These are phyloP conservation scores for Drosophila mimetica DNA, from an alignment of 2,888 invertebrate genomes.

Conservation along the genomic window DNA sequence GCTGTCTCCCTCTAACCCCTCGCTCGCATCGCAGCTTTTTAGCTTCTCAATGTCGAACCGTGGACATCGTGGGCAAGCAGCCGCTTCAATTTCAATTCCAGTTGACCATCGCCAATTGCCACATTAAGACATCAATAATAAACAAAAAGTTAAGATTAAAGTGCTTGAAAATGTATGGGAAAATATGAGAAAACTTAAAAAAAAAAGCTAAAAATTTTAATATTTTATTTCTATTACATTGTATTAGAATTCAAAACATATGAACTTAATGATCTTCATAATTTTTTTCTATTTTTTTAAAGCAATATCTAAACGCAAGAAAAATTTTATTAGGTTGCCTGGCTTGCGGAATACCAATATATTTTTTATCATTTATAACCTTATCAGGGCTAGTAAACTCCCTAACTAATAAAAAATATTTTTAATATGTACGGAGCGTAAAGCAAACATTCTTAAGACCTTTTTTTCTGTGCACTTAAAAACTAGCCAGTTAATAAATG, in stretches of 20 bases:
- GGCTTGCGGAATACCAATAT: background rate
- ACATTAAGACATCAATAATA: slow-evolving; percentile 76
- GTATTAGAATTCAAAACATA: too few species aligned
- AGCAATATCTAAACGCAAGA: too few species aligned
- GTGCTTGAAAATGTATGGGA: background rate
- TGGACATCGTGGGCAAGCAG: slow-evolving; percentile 37
- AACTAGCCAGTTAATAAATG: slow-evolving; percentile 57
- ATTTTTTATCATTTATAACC: background rate
- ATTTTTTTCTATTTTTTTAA: too few species aligned
- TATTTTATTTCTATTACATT: too few species aligned
- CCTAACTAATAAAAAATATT: background rate
- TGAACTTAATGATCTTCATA: too few species aligned
- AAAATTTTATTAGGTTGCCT: too few species aligned
- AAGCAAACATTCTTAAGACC: background rate
- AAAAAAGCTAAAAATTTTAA: too few species aligned
- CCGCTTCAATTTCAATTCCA: slow-evolving; percentile 43
- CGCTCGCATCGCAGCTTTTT: slow-evolving; percentile 46
- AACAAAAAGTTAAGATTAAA: slow-evolving; percentile 12
- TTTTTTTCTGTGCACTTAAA: slow-evolving; percentile 15
- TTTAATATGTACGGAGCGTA: background rate
- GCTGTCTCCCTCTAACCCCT: background rate
- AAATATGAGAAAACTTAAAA: background rate
- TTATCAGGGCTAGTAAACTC: background rate
- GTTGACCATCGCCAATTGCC: slow-evolving; percentile 73
- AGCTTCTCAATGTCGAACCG: slow-evolving; percentile 63